Conservation (phyloP, 2,888 invertebrate species). For the Acanthococcus lagerstroemiae region DNA sequence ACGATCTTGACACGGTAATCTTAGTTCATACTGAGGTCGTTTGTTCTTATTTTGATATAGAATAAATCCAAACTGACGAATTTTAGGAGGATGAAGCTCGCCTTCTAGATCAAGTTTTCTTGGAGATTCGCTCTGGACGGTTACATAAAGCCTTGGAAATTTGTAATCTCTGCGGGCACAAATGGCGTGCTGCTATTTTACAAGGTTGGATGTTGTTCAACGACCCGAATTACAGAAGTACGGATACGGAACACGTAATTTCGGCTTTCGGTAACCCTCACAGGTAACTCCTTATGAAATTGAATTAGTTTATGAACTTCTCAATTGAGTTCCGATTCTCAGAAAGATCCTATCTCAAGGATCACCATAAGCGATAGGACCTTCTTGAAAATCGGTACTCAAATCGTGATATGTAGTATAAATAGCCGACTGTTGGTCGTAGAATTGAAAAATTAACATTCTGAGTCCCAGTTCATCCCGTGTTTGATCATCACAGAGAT, state of each 20-base stretch:
- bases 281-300: constrained; percentile 45
- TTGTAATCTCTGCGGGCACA: constrained; percentile 76
- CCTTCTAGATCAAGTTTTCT: constrained; percentile 54
- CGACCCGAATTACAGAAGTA: constrained; percentile 63
- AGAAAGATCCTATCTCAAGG: no score
- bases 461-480: background rate
- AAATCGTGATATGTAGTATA: no score
- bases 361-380: no score
- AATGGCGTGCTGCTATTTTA: constrained; percentile 81
- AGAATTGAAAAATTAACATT: no score
- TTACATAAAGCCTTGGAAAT: constrained; percentile 73
- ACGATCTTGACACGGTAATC: constrained; percentile 64
- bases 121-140: constrained; percentile 73
- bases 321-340: no score
- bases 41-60: background rate
- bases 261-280: constrained; percentile 73
- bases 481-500: constrained; percentile 41
- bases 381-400: no score
- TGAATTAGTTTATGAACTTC: no score
- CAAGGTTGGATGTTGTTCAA: constrained; percentile 84
- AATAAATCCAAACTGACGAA: background rate
- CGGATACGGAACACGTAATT: constrained; percentile 40
- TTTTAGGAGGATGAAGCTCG: constrained; percentile 58
- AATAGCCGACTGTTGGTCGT: no score
- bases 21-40: background rate